Percentiles rank a stretch among this genome's conserved stretches.
These are phyloP conservation scores for Trogon surrucura DNA, from an alignment of 2,113 vertebrate species.

Conservation along the genomic window DNA sequence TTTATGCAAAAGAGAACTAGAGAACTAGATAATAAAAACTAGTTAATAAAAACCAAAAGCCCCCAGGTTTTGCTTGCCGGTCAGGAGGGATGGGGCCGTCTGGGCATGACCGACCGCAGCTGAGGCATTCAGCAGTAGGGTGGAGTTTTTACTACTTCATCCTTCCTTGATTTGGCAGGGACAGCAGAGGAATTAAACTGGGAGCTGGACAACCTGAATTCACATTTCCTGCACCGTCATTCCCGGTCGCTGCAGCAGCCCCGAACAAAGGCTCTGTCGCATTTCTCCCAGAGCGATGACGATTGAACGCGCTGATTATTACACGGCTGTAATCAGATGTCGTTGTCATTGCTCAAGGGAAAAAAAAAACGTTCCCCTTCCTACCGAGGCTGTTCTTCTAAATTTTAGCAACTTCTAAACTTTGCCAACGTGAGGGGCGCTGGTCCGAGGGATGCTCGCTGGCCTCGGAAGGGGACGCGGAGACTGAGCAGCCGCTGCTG, in stretches of 20 bases:
- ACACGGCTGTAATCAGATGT: background rate
- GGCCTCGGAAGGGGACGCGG: background rate
- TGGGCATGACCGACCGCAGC: background rate
- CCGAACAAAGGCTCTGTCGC: background rate
- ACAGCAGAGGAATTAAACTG: background rate
- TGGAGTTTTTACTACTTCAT: background rate
- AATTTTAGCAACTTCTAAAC: background rate
- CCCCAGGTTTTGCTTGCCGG: rapidly evolving
- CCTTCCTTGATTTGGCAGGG: background rate
- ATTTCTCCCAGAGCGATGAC: background rate
- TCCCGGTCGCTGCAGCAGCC: background rate
- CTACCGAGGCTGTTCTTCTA: rapidly evolving
- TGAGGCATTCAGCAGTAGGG: background rate
- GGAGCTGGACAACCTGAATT: background rate
- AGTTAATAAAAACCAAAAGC: no score
- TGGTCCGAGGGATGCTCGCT: rapidly evolving
- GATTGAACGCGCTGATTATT: background rate
- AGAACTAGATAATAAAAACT: background rate
- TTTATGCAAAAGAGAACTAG: background rate
- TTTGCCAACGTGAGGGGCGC: rapidly evolving
- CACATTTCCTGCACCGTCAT: background rate
- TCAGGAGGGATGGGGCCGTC: background rate
- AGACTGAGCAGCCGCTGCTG: background rate
- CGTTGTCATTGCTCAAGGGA: rapidly evolving
- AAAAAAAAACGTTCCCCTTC: rapidly evolving